These are phyloP conservation scores for Labroides dimidiatus DNA, from an alignment of 2,797 vertebrate species.

Conservation along the genomic window DNA sequence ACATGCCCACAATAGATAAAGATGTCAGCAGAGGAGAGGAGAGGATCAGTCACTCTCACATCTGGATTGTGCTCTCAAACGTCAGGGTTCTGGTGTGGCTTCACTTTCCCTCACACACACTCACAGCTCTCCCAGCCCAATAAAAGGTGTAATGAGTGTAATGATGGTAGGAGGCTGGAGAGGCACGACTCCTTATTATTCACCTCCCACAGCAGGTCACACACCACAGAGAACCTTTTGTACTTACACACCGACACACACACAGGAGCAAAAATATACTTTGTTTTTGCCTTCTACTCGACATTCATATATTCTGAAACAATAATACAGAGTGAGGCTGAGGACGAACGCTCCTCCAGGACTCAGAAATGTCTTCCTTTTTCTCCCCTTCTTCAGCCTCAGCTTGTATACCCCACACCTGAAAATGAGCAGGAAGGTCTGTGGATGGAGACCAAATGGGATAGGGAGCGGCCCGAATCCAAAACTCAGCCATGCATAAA, in stretches of 20 bases:
- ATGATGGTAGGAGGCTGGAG: slow-evolving; percentile 66
- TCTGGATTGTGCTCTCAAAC: slow-evolving; percentile 42
- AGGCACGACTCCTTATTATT: slow-evolving; percentile 65
- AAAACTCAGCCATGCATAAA: slow-evolving; percentile 61
- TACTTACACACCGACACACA: slow-evolving; percentile 18
- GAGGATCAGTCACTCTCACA: slow-evolving; percentile 59
- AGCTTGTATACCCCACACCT: slow-evolving; percentile 48
- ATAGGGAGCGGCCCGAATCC: slow-evolving; percentile 55
- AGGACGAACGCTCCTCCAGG: slow-evolving; percentile 29
- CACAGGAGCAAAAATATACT: slow-evolving; percentile 28
- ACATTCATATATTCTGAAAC: slow-evolving; percentile 46
- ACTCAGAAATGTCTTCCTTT: slow-evolving; percentile 5
- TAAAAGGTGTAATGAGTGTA: slow-evolving; percentile 64
- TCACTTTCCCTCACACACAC: slow-evolving; percentile 5
- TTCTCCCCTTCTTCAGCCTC: slow-evolving; percentile 15
- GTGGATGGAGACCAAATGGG: slow-evolving; percentile 48
- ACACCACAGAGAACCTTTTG: slow-evolving; percentile 51
- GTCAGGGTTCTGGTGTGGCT: slow-evolving; percentile 18
- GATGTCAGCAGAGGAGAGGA: slow-evolving; percentile 39
- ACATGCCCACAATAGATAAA: slow-evolving; percentile 62
- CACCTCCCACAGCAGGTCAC: slow-evolving; percentile 56
- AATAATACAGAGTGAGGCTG: slow-evolving; percentile 36
- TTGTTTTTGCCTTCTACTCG: slow-evolving; percentile 28
- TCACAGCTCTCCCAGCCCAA: slow-evolving; percentile 31
- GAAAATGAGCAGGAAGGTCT: slow-evolving; percentile 54